A percentile compares a stretch with the other conserved stretches of the same genome.
Conservation (phyloP, 1,140 invertebrate species). For the Drosophila pectinifera region DNA sequence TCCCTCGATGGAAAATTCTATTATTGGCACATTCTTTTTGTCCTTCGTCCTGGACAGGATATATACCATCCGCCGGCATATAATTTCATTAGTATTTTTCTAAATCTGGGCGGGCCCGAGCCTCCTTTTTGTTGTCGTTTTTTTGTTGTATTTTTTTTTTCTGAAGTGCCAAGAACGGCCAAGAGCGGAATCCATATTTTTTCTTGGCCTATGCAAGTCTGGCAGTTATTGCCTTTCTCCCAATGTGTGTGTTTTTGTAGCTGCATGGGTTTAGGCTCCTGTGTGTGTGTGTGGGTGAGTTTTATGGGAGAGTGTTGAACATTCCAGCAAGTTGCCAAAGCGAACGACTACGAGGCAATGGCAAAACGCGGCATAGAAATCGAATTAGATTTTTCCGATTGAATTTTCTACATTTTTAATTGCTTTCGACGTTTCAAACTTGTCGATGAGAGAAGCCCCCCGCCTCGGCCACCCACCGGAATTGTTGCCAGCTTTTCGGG, state of each 20-base stretch:
- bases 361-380: constrained; percentile 82
- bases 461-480: not conserved
- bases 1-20: constrained; percentile 60
- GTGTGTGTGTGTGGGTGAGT: constrained; percentile 37
- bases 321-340: constrained; percentile 69
- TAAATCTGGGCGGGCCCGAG: constrained; percentile 64
- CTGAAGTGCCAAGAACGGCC: constrained; percentile 44
- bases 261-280: constrained; percentile 9
- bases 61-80: constrained; percentile 64
- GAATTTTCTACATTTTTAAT: constrained; percentile 84
- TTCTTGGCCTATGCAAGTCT: constrained; percentile 68
- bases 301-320: constrained; percentile 42
- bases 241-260: constrained; percentile 19
- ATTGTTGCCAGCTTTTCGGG: constrained; percentile 67
- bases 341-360: constrained; percentile 63
- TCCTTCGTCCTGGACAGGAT: constrained; percentile 52
- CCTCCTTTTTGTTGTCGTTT: constrained; percentile 19
- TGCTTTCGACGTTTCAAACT: constrained; percentile 81
- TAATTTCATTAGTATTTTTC: constrained; percentile 79
- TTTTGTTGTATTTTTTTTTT: constrained; percentile 2
- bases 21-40: constrained; percentile 69
- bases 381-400: constrained; percentile 84
- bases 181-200: constrained; percentile 63
- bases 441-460: constrained; percentile 51
- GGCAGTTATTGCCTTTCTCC: constrained; percentile 72